A percentile compares a stretch with the other conserved stretches of the same genome.
These are phyloP conservation scores for Trematocara zebra DNA, from an alignment of 2,113 vertebrate species.

Conservation along the genomic window DNA sequence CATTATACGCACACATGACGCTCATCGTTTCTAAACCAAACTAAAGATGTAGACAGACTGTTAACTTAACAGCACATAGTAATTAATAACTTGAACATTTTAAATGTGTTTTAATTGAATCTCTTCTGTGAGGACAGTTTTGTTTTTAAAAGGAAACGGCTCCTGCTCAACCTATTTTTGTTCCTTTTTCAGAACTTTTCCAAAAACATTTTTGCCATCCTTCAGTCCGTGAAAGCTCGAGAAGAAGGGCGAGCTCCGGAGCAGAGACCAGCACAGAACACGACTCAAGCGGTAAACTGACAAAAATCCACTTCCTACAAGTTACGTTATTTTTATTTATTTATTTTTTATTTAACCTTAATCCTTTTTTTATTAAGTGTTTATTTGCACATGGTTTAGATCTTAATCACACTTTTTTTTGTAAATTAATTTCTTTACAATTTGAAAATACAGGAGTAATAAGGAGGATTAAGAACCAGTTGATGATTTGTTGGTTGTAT, in stretches of 20 bases:
- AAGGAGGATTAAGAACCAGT: neutral
- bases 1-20: neutral
- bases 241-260: constrained; percentile 96
- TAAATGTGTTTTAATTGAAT: neutral
- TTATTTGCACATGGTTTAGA: neutral
- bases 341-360: neutral
- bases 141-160: neutral
- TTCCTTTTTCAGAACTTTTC: constrained; percentile 86
- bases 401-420: neutral
- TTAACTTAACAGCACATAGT: neutral
- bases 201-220: constrained; percentile 98
- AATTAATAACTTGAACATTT: neutral
- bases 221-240: constrained; percentile 97
- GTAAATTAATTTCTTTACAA: neutral
- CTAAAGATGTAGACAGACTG: neutral
- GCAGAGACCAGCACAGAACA: constrained; percentile 87
- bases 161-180: neutral
- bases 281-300: constrained; percentile 82
- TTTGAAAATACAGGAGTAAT: neutral
- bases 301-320: neutral
- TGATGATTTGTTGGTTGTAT: neutral
- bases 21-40: neutral
- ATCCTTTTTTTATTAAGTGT: neutral
- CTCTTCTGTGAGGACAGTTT: neutral
- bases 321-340: rapidly evolving